Conservation (phyloP, 2,797 vertebrate genomes). For the Pipistrellus pygmaeus region DNA sequence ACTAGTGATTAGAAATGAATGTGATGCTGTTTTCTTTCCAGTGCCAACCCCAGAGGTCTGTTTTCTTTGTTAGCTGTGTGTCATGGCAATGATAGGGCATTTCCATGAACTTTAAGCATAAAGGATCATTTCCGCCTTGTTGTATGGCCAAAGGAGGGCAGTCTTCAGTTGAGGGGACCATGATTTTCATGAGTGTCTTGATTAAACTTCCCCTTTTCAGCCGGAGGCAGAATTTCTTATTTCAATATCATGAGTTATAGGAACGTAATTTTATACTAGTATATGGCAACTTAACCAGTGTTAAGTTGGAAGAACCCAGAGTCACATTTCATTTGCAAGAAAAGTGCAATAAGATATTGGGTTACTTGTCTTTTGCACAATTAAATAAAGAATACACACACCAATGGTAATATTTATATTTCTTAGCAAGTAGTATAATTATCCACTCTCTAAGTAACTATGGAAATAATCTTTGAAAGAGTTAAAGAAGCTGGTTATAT, state of each 20-base stretch:
- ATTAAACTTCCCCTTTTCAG: neutral
- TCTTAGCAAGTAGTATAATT: slow-evolving; percentile 36
- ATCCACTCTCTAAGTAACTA: neutral
- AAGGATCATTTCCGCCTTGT: neutral
- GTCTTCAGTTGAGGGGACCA: neutral
- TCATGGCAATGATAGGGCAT: neutral
- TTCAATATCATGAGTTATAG: neutral
- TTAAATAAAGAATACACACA: slow-evolving; percentile 19
- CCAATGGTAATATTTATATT: neutral
- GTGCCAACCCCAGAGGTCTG: neutral
- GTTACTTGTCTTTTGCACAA: neutral
- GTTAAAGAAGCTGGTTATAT: neutral
- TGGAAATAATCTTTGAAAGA: slow-evolving; percentile 34
- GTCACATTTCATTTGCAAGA: no score
- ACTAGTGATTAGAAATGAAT: neutral
- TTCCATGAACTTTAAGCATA: neutral
- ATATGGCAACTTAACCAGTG: neutral
- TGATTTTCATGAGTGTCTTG: neutral
- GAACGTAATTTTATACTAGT: neutral
- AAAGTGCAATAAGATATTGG: neutral
- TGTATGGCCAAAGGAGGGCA: neutral
- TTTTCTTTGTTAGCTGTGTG: neutral
- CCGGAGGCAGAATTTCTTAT: neutral
- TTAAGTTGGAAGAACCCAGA: neutral
- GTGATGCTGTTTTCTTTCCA: neutral